These are phyloP conservation scores for Delichon dasypus DNA, from an alignment of 2,797 vertebrate genomes.

Conservation along the genomic window DNA sequence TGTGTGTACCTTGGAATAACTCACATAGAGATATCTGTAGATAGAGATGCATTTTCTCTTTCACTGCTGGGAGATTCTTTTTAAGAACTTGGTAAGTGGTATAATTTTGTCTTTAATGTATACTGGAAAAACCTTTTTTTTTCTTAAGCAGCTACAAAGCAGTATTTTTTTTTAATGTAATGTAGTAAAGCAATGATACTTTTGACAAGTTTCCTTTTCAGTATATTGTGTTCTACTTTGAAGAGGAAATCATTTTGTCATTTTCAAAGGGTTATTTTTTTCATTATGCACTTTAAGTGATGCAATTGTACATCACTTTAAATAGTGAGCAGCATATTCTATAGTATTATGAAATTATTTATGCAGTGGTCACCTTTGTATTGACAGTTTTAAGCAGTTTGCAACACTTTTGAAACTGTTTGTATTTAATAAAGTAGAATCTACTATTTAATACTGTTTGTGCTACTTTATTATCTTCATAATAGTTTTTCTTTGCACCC, in stretches of 20 bases:
- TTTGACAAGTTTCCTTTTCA: neutral
- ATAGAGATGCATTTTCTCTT: neutral
- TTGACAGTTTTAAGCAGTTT: neutral
- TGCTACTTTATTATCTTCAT: neutral
- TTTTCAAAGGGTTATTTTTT: neutral
- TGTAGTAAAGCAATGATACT: neutral
- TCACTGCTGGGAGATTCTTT: neutral
- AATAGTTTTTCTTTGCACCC: neutral
- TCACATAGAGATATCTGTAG: neutral
- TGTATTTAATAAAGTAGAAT: neutral
- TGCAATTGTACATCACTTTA: neutral
- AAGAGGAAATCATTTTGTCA: neutral
- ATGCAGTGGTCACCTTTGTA: neutral
- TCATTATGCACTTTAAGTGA: neutral
- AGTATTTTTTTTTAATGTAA: neutral
- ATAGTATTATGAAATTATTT: neutral
- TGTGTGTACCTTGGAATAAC: neutral
- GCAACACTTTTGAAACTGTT: neutral
- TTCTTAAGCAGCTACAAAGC: neutral
- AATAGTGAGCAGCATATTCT: neutral
- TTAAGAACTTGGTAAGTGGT: neutral
- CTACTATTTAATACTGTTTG: neutral
- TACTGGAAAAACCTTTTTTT: neutral
- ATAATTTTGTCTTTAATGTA: neutral
- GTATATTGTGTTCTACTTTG: neutral